Conservation (phyloP, 1,140 invertebrate genomes). For the Ceratosolen solmsi region DNA sequence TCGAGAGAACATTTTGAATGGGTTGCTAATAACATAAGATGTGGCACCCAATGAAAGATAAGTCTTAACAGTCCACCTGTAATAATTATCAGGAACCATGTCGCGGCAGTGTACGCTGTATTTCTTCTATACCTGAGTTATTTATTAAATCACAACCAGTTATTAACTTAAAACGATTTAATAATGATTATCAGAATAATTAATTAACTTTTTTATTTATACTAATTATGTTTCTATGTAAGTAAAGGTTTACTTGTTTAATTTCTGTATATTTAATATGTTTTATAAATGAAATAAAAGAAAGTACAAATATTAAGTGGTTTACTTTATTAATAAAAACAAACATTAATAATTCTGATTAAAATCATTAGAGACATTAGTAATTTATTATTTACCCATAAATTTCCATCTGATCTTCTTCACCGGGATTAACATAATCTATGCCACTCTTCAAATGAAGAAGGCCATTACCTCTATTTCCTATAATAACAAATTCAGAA, state of each 20-base stretch:
- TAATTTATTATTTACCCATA: too few species aligned
- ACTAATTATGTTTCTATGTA: neutral
- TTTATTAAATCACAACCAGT: neutral
- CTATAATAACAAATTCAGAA: constrained; percentile 57
- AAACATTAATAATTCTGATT: neutral
- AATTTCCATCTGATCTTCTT: constrained; percentile 82
- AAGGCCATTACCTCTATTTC: constrained; percentile 66
- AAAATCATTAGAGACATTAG: too few species aligned
- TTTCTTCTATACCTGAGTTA: constrained; percentile 75
- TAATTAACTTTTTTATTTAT: neutral
- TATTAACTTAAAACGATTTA: too few species aligned
- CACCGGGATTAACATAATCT: constrained; percentile 77
- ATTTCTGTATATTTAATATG: neutral
- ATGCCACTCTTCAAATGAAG: constrained; percentile 69
- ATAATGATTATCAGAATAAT: neutral
- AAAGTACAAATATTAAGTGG: too few species aligned
- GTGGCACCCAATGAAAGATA: constrained; percentile 81
- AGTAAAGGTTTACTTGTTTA: too few species aligned
- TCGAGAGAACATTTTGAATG: constrained; percentile 75
- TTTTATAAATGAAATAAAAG: too few species aligned
- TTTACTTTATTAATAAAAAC: too few species aligned
- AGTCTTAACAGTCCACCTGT: constrained; percentile 78
- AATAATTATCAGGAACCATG: constrained; percentile 77
- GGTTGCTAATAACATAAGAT: constrained; percentile 77
- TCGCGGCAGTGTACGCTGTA: constrained; percentile 69